phyloP scores from a whole-genome alignment of 1,140 invertebrate genomes.

The Metopolophium dirhodum region DNA sequence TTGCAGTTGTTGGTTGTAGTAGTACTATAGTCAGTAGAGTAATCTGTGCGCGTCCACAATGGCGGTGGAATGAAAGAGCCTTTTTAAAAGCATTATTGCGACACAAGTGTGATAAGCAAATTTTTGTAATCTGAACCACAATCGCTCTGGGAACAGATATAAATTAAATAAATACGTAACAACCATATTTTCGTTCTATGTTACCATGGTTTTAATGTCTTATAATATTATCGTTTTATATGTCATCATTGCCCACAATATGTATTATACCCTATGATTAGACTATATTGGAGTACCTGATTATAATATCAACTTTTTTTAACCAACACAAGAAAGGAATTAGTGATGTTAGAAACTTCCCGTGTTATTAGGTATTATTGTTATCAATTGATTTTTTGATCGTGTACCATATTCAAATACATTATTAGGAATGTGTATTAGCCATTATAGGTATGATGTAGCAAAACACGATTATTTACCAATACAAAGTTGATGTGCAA shows the following conservation, averaged over 20 bases:
- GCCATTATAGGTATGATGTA: not conserved
- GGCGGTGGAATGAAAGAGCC: not conserved
- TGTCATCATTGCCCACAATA: not conserved
- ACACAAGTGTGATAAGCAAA: constrained; percentile 66
- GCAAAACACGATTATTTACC: not conserved
- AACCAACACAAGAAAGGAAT: not conserved
- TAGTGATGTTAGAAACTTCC: constrained; percentile 3
- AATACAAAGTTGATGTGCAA: not conserved
- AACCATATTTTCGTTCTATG: not conserved
- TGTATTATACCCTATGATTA: not conserved
- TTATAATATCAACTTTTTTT: not conserved
- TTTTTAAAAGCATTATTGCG: constrained; percentile 37
- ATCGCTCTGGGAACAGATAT: constrained; percentile 65
- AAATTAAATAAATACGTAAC: not conserved
- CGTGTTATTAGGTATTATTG: not conserved
- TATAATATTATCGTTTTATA: not conserved
- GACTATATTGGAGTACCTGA: not conserved
- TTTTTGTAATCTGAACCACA: constrained; percentile 68
- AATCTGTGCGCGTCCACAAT: not conserved
- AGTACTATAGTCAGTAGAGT: not conserved
- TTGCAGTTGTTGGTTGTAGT: not conserved
- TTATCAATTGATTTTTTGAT: not conserved
- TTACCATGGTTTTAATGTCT: not conserved
- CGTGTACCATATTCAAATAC: not conserved
- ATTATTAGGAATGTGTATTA: not conserved